Conservation (phyloP, 2,797 vertebrate genomes). For the Onychomys torridus region DNA sequence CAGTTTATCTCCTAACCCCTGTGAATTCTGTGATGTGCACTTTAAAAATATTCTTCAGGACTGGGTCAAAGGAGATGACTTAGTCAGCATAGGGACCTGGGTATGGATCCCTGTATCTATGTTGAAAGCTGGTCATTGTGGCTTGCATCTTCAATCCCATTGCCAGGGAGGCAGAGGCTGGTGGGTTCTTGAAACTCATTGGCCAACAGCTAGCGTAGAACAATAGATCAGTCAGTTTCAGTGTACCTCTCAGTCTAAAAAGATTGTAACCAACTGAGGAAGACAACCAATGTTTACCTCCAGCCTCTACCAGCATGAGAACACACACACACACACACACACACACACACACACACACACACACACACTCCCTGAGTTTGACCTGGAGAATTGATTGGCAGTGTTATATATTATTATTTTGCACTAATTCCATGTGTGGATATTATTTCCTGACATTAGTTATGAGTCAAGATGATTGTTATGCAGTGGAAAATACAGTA, state of each 20-base stretch:
- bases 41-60: neutral
- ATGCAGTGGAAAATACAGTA: neutral
- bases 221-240: neutral
- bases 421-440: conserved; percentile 6
- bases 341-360: neutral
- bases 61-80: neutral
- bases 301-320: too few species aligned
- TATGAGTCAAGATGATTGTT: conserved; percentile 9
- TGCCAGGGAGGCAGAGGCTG: neutral
- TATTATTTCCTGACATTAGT: conserved; percentile 6
- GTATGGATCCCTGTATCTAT: neutral
- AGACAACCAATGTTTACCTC: neutral
- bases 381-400: neutral
- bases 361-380: neutral
- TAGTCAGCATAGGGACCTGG: neutral
- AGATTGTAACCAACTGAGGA: neutral
- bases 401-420: conserved; percentile 17
- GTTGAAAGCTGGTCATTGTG: neutral
- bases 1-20: neutral
- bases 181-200: neutral
- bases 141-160: neutral
- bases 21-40: neutral
- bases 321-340: neutral
- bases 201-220: neutral
- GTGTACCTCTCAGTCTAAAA: neutral